Percentiles rank a stretch among this genome's conserved stretches.
phyloP scores from a whole-genome alignment of 2,888 invertebrate genomes.

The Flexamia atlantica region DNA sequence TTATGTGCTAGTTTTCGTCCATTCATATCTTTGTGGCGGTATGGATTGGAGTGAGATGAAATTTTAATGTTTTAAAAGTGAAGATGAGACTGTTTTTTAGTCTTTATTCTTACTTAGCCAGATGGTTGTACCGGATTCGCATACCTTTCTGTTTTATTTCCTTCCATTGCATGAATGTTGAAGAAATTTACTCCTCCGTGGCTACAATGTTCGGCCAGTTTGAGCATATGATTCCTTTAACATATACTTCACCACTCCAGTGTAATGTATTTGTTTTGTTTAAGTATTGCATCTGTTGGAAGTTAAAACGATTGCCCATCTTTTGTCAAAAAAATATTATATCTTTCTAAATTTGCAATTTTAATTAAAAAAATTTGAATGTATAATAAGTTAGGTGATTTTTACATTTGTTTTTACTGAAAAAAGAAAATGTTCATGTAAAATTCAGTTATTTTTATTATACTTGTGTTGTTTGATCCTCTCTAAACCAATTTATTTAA shows the following conservation, averaged over 20 bases:
- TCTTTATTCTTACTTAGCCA: constrained; percentile 14
- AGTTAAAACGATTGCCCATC: no score
- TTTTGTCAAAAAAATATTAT: no score
- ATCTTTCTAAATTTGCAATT: no score
- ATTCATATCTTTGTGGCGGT: not conserved
- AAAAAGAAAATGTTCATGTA: no score
- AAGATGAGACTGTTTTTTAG: constrained; percentile 27
- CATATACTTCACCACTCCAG: constrained; percentile 9
- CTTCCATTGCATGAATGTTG: constrained; percentile 17
- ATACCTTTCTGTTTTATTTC: constrained; percentile 20
- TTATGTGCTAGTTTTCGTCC: not conserved
- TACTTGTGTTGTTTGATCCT: no score
- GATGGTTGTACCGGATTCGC: constrained; percentile 10
- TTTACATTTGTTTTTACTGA: no score
- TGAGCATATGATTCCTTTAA: constrained; percentile 31
- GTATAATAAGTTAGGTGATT: no score
- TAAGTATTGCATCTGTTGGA: no score
- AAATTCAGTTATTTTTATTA: no score
- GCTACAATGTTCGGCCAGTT: constrained; percentile 33
- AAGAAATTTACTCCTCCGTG: not conserved
- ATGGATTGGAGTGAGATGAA: not conserved
- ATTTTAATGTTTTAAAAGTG: not conserved
- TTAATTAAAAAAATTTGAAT: no score
- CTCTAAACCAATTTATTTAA: no score
- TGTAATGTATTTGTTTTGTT: not conserved